Base-by-base conservation (phyloP, 2,797 vertebrate species). In the Manis crassicaudata region DNA sequence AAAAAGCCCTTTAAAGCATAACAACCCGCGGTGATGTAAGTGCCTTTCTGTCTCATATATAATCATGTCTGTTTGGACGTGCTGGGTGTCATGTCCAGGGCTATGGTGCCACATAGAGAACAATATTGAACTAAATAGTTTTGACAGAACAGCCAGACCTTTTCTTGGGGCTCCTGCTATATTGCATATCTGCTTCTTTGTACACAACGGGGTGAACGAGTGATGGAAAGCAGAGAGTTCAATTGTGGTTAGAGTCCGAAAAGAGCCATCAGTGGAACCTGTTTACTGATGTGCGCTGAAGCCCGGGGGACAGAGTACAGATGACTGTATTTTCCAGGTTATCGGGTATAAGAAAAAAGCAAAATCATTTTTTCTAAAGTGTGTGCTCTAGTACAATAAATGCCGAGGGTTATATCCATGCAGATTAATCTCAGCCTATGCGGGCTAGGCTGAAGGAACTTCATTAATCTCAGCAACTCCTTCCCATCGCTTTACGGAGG, bases 181-280 rank as follows among this genome's bases (percentile, higher is more conserved):
- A 98, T 97, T 97, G 97, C 97, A 97, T 97, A 97, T 97, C 96
- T 98, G 96, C 81, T 67, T 95, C 97, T 98, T 97, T 98, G 97
- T 98, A 97, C 97, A 98, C 97, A 98, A 98, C 95, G 20, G 97
- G 97, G 94, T 84, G 94, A 96, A 92, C 18, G 11, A 83, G 87
- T 92, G 93, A 97, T 95, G 95, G 97, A 94, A 97, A 96, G 97
- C 96, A 65, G 65, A 90, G 95, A 97, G 96, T 97, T 97, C 97
- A 97, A 97, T 97, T 97, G 97, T 96, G 96, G 95, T 76, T 40
- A 86, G 62, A 95, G 97, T 98, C 94, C 68, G 18, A 95, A 96
- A 97, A 84, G 94, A 92, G 54, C 96, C 87, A 82, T 94, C 96
- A 90, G 70, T 85, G 88, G 89, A 50, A 67, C 7, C 81, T 93